A percentile compares a stretch with the other conserved stretches of the same genome.
Conservation (phyloP, 2,113 vertebrate species). For the Opisthocomus hoazin region DNA sequence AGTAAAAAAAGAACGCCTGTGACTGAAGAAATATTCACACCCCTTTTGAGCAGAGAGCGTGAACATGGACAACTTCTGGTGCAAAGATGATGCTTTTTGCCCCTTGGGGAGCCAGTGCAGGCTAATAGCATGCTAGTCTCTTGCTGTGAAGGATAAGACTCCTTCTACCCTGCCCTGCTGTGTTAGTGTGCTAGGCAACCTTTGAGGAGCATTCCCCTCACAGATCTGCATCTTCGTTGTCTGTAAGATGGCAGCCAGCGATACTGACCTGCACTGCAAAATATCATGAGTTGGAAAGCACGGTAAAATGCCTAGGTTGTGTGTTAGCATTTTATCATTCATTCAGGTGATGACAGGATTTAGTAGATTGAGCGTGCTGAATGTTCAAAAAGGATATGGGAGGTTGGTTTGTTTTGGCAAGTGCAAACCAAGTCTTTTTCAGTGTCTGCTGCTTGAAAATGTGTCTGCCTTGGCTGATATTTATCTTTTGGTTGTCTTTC, state of each 20-base stretch:
- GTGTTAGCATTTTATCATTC: not conserved
- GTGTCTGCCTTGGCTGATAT: not conserved
- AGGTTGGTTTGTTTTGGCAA: not conserved
- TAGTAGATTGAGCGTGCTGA: not conserved
- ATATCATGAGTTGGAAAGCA: not conserved
- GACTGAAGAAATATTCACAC: not conserved
- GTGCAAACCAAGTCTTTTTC: not conserved
- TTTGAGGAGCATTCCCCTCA: not conserved
- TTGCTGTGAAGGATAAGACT: not conserved
- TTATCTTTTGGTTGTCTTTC: constrained; percentile 41
- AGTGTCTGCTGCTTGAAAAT: not conserved
- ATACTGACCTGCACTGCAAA: not conserved
- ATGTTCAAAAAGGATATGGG: not conserved
- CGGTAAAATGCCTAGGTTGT: too few relatives aligned
- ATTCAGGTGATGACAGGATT: not conserved
- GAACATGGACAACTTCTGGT: not conserved
- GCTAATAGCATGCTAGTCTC: not conserved
- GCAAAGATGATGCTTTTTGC: not conserved
- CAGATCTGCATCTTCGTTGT: not conserved
- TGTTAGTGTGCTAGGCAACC: not conserved
- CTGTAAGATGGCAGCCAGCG: not conserved
- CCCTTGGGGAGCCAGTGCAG: not conserved
- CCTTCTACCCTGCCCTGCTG: not conserved
- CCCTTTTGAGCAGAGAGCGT: not conserved
- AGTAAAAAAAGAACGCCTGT: not conserved